Conservation (phyloP, 2,797 vertebrate genomes). For the Agapornis canus region DNA sequence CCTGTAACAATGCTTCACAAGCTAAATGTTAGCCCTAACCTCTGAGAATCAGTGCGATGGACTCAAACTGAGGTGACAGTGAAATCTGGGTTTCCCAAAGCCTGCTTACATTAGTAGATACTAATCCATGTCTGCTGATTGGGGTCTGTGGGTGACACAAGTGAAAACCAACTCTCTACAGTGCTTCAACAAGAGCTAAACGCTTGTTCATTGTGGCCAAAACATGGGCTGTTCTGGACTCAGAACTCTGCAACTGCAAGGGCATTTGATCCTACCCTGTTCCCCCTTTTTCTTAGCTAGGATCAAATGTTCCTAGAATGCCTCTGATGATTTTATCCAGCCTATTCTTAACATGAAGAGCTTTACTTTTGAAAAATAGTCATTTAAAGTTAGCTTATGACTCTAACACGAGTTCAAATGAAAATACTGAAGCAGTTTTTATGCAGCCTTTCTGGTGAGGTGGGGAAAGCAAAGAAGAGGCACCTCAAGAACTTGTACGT, state of each 20-base stretch:
- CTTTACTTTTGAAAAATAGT: neutral
- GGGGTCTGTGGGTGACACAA: neutral
- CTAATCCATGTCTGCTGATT: neutral
- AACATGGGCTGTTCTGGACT: neutral
- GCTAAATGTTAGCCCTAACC: neutral
- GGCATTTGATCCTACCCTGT: neutral
- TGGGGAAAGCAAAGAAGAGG: neutral
- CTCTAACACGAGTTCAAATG: neutral
- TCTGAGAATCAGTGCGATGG: neutral
- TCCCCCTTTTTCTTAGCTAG: neutral
- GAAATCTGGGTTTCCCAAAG: neutral
- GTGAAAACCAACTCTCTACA: neutral
- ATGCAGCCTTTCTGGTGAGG: neutral
- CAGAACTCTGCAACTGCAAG: neutral
- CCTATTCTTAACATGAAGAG: neutral
- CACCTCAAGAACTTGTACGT: neutral
- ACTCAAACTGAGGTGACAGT: neutral
- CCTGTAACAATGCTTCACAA: neutral
- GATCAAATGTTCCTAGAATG: neutral
- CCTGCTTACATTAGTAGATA: neutral
- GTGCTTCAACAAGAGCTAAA: neutral
- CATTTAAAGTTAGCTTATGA: neutral
- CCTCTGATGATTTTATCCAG: neutral
- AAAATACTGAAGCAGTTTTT: neutral
- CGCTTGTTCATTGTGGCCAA: neutral